phyloP scores from a whole-genome alignment of 2,888 invertebrate genomes.

The Trisateles emortualis region DNA sequence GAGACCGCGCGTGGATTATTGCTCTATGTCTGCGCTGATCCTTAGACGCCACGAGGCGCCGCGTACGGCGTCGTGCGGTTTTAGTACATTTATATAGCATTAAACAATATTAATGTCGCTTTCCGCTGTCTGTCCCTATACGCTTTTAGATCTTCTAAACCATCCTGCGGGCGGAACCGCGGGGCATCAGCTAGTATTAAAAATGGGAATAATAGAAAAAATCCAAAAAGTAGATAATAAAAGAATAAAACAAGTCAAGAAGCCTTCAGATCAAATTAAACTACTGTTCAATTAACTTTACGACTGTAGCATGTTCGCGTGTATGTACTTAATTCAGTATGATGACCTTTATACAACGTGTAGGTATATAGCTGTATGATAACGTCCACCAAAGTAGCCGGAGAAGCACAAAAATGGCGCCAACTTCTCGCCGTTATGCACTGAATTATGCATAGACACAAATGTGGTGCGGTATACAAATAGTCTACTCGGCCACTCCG shows the following conservation, averaged over 20 bases:
- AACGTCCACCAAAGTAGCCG: constrained; percentile 15
- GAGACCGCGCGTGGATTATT: no score
- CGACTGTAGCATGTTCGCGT: constrained; percentile 10
- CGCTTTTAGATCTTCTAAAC: no score
- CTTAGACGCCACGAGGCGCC: no score
- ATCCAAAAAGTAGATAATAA: no score
- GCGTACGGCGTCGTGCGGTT: no score
- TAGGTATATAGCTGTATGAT: constrained; percentile 20
- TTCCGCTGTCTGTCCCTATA: no score
- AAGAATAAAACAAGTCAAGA: background rate
- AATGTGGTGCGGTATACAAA: constrained; percentile 33
- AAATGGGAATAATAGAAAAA: no score
- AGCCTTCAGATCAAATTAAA: constrained; percentile 11
- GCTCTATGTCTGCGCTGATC: no score
- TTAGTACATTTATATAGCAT: no score
- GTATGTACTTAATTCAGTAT: constrained; percentile 20
- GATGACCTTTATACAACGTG: constrained; percentile 26
- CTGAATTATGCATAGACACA: constrained; percentile 37
- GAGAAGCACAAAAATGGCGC: constrained; percentile 24
- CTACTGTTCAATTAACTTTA: constrained; percentile 11
- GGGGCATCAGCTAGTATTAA: no score
- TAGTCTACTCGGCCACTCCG: constrained; percentile 28
- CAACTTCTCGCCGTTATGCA: constrained; percentile 18
- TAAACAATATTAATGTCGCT: no score
- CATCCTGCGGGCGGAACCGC: no score